A percentile compares a stretch with the other conserved stretches of the same genome.
phyloP scores from a whole-genome alignment of 2,888 invertebrate genomes.

The Spatulosminthurus flaviceps region DNA sequence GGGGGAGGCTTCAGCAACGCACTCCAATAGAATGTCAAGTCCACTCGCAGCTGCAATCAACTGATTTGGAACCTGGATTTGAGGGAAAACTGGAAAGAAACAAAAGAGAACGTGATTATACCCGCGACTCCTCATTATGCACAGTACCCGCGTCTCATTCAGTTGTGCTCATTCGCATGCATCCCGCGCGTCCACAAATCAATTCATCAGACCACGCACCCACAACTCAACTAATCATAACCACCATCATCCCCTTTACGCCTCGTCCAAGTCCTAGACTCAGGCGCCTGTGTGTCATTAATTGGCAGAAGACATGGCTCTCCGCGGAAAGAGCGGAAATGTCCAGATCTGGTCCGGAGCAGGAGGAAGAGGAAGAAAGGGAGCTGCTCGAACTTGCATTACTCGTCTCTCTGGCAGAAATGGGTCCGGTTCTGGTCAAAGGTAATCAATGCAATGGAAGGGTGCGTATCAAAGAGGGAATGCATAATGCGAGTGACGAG shows the following conservation, averaged over 20 bases:
- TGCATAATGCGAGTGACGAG: not conserved
- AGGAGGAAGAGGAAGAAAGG: no score
- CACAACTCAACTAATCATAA: no score
- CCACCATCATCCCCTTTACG: no score
- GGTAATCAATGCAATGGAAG: constrained; percentile 15
- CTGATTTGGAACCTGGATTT: constrained; percentile 93
- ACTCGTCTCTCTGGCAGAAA: no score
- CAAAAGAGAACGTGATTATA: not conserved
- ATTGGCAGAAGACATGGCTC: no score
- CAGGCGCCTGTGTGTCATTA: no score
- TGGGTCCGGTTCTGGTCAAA: not conserved
- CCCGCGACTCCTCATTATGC: not conserved
- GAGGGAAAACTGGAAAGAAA: constrained; percentile 80
- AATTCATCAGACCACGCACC: not conserved
- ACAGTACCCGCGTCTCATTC: not conserved
- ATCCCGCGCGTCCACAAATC: not conserved
- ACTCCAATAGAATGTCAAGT: constrained; percentile 85
- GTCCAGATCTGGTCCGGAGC: no score
- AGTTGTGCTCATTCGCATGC: not conserved
- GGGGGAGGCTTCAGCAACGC: constrained; percentile 89
- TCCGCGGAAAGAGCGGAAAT: no score
- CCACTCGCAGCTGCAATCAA: constrained; percentile 87
- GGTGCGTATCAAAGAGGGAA: not conserved
- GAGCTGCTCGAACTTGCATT: no score
- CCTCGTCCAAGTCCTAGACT: no score